Evolutionary conservation across 2,113 vertebrate species (phyloP).

Genomic region (Brachionichthys hirsutus): DNA sequence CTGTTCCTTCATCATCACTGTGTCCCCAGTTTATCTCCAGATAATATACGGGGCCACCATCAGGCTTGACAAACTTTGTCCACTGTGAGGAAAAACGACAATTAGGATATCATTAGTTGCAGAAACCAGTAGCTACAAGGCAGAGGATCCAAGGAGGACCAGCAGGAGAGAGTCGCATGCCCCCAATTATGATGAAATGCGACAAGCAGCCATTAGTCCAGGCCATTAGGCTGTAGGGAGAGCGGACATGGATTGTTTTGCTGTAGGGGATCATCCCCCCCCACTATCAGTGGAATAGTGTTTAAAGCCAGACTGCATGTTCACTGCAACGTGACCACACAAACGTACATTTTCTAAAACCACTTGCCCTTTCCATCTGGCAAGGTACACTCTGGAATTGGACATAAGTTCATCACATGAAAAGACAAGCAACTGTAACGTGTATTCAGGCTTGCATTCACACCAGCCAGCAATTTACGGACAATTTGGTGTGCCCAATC

Average conservation of each 20-base stretch:
- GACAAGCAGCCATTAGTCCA: slow-evolving; percentile 68
- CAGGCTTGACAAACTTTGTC: slow-evolving; percentile 47
- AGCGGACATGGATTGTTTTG: slow-evolving; percentile 41
- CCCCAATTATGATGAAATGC: slow-evolving; percentile 75
- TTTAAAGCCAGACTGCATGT: not conserved
- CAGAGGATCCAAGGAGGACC: slow-evolving; percentile 48
- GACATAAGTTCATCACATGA: too few species aligned
- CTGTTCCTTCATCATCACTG: slow-evolving; percentile 31
- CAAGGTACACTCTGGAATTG: too few species aligned
- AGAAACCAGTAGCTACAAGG: slow-evolving; percentile 53
- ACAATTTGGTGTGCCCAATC: too few species aligned
- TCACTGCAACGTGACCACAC: not conserved
- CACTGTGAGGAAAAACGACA: slow-evolving; percentile 58
- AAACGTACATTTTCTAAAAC: not conserved
- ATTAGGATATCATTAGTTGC: slow-evolving; percentile 72
- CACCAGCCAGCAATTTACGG: too few species aligned
- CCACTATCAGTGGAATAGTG: slow-evolving; percentile 14
- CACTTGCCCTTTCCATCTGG: too few species aligned
- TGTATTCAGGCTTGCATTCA: too few species aligned
- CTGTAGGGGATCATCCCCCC: slow-evolving; percentile 9
- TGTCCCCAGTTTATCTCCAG: slow-evolving; percentile 56
- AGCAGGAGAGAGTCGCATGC: slow-evolving; percentile 46
- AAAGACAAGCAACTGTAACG: too few species aligned
- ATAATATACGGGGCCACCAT: slow-evolving; percentile 66
- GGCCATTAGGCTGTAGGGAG: slow-evolving; percentile 63